Base-by-base conservation (phyloP, 1,140 invertebrate genomes). In the Drosophila ohnishii region DNA sequence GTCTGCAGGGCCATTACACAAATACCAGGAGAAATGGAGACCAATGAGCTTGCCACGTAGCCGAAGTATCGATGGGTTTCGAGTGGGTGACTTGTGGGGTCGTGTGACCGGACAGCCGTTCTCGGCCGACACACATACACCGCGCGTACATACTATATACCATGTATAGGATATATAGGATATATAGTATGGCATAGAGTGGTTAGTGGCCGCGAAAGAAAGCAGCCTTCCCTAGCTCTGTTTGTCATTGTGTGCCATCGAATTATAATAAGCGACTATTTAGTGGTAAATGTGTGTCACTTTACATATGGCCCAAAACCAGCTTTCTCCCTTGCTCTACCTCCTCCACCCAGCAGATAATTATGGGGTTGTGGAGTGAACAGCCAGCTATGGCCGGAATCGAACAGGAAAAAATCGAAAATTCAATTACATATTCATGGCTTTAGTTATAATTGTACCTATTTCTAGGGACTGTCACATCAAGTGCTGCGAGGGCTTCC, bases 21-120 rank as follows among this genome's bases (percentile, higher is more conserved):
- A 76, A 76, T 69, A 76, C 39, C 61, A 61, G 82, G 62, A 79
- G 78, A 74, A 72, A 63, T 59, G 80, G 75, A 86, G 78, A 85
- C 82, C 82, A 85, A 81, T 86, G 78, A 75, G 75, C 82, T 71
- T 59, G 67, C 83, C 83, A 88, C 83, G 76, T 80, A 81, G 67
- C 75, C 83, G 79, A 88, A 87, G 83, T 88, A 87, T 87, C 83
- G 83, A 87, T 87, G 83, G 87, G 79, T 83, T 87, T 87, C 63
- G 82, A 87, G 84, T 87, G 59, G 55, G 64, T 45, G 62, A 45
- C 42, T 28, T 32, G 34, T 34, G 55, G 75, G 53, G 73, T 66
- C 84, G 76, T 87, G 83, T 70, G 83, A 87, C 84, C 83, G 83
- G 84, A 87, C 83, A 87, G 83, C 83, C 84, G 83, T 77, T 79